Base-by-base conservation (phyloP, 2,113 vertebrate genomes). In the Poicephalus meyeri region DNA sequence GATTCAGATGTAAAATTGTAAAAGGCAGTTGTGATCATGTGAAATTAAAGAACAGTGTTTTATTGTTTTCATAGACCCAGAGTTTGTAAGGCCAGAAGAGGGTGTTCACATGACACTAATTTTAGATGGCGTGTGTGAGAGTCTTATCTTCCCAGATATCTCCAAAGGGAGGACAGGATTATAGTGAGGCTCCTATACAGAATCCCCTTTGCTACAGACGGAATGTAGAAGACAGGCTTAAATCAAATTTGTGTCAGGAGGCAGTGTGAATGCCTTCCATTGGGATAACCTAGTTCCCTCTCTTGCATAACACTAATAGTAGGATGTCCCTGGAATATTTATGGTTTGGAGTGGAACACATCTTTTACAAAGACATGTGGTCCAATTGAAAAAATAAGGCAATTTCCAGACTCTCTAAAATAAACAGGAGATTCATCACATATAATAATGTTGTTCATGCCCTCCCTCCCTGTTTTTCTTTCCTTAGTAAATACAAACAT, bases 401-500 rank as follows among this genome's bases (percentile, higher is more conserved):
- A 49, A 72, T 90, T 97, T 96, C 93, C 90, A 94, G 80, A 80
- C 69, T 84, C 68, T 82, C 82, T 95, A 94, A 94, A 96, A 91
- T 91, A 97, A 97, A 94, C 79, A 90, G 85, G 76, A 86, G 90
- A 86, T 94, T 88, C 88, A 86, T 94, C 85, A 88, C 90, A 73
- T 97, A 66, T 41, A 96, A 93, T 97, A 91, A 86, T 86, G 55
- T 70, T 95, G 74, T 71, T 95, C 90, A 68, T 1, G 0, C 93
- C 80, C 94, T 91, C 33, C 25, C 46, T 96, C 72, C 52, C 72
- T 93, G 26, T 96, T 96, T 96, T 96, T 89, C 72, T 95, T 94
- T 92, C 68, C 72, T 58, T 88, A 60, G 80, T 95, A 97, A 96
- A 96, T 95, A 95, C 80, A 96, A 95, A 95, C 84, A 91, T 92